These are phyloP conservation scores for Urocynchramus pylzowi DNA, from an alignment of 2,113 vertebrate species.

Conservation along the genomic window DNA sequence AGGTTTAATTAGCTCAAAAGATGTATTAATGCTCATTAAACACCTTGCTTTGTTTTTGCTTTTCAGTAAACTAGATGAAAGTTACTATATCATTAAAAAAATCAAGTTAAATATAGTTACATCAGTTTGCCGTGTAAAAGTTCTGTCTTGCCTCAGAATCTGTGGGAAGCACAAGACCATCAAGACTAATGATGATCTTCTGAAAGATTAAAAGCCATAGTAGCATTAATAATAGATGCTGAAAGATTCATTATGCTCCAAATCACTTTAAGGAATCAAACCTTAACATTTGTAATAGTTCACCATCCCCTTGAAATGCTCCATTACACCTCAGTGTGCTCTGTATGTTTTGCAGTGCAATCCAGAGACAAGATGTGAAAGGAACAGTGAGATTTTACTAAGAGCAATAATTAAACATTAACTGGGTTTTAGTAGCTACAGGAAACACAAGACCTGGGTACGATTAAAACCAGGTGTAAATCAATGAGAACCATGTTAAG, in stretches of 20 bases:
- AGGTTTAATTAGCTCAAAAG: neutral
- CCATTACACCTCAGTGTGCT: neutral
- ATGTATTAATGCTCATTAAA: neutral
- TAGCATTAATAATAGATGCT: neutral
- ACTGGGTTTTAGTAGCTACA: neutral
- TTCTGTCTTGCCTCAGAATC: neutral
- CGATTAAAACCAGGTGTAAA: neutral
- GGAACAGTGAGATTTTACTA: neutral
- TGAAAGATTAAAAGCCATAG: neutral
- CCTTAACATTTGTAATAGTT: neutral
- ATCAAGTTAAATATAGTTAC: neutral
- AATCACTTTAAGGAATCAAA: neutral
- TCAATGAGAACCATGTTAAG: neutral
- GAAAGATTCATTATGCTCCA: neutral
- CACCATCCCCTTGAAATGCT: neutral
- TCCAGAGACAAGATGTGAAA: neutral
- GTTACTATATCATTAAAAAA: neutral
- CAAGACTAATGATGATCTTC: neutral
- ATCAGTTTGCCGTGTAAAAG: neutral
- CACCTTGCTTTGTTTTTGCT: neutral
- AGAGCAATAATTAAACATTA: neutral
- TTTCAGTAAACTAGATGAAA: neutral
- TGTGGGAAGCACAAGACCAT: neutral
- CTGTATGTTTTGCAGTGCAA: neutral
- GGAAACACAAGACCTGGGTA: neutral